phyloP scores from a whole-genome alignment of 2,888 invertebrate species.

The Pyrocoelia pectoralis region DNA sequence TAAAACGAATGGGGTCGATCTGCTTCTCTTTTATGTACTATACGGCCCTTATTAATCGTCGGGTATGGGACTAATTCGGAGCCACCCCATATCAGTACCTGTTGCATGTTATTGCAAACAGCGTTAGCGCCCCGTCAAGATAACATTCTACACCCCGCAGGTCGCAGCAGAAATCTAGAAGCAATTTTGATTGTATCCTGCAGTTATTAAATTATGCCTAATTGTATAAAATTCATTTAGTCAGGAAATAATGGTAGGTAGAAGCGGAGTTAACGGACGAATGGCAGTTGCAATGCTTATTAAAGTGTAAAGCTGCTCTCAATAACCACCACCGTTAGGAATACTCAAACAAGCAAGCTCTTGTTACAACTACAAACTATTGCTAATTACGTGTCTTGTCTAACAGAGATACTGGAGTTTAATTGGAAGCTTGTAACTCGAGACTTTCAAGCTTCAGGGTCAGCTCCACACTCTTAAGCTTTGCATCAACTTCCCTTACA shows the following conservation, averaged over 20 bases:
- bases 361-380: slow-evolving; percentile 38
- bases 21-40: slow-evolving; percentile 31
- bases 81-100: slow-evolving; percentile 37
- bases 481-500: slow-evolving; percentile 24
- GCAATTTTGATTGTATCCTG: slow-evolving; percentile 35
- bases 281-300: slow-evolving; percentile 23
- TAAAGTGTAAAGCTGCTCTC: slow-evolving; percentile 19
- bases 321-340: slow-evolving; percentile 27
- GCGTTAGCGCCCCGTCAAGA: slow-evolving; percentile 36
- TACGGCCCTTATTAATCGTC: slow-evolving; percentile 35
- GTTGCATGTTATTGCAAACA: slow-evolving; percentile 36
- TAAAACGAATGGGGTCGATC: slow-evolving; percentile 32
- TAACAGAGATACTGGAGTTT: slow-evolving; percentile 37
- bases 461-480: slow-evolving; percentile 36
- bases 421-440: slow-evolving; percentile 39
- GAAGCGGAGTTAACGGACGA: neutral
- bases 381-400: slow-evolving; percentile 39
- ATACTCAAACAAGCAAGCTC: slow-evolving; percentile 31
- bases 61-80: slow-evolving; percentile 32
- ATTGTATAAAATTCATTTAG: neutral
- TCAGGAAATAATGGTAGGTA: neutral
- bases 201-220: slow-evolving; percentile 35
- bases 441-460: slow-evolving; percentile 34
- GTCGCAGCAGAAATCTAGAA: slow-evolving; percentile 35
- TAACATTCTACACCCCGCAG: slow-evolving; percentile 38